A percentile compares a stretch with the other conserved stretches of the same genome.
phyloP scores from a whole-genome alignment of 2,113 vertebrate species.

The Scopus umbretta region DNA sequence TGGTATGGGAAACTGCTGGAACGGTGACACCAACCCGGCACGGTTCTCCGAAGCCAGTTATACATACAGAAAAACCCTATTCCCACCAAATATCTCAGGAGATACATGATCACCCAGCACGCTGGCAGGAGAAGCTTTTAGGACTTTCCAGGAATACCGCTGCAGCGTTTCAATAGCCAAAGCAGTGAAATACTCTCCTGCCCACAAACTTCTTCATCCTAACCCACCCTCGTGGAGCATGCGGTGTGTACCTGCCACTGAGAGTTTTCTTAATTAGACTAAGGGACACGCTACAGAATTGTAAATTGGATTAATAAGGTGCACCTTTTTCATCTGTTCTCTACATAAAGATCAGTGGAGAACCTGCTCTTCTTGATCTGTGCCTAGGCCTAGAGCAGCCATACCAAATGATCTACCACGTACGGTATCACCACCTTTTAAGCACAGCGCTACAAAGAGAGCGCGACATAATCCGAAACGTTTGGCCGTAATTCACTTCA shows the following conservation, averaged over 20 bases:
- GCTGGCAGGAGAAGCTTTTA: background rate
- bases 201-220: background rate
- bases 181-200: background rate
- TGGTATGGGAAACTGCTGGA: background rate
- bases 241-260: background rate
- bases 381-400: background rate
- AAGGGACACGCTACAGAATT: background rate
- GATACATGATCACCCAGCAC: background rate
- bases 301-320: background rate
- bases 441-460: background rate
- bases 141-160: background rate
- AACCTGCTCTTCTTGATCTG: background rate
- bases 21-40: background rate
- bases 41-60: background rate
- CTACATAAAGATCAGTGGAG: background rate
- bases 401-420: background rate
- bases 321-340: background rate
- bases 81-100: background rate
- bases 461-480: constrained; percentile 64
- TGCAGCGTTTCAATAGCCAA: background rate
- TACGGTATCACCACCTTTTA: constrained; percentile 6
- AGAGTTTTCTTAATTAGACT: background rate
- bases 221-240: background rate
- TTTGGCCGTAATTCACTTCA: constrained; percentile 73
- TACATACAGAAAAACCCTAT: background rate